Percentiles rank a stretch among this genome's conserved stretches.
Evolutionary conservation across 2,888 invertebrate genomes (phyloP).

Genomic region (Chelonus formosanus): DNA sequence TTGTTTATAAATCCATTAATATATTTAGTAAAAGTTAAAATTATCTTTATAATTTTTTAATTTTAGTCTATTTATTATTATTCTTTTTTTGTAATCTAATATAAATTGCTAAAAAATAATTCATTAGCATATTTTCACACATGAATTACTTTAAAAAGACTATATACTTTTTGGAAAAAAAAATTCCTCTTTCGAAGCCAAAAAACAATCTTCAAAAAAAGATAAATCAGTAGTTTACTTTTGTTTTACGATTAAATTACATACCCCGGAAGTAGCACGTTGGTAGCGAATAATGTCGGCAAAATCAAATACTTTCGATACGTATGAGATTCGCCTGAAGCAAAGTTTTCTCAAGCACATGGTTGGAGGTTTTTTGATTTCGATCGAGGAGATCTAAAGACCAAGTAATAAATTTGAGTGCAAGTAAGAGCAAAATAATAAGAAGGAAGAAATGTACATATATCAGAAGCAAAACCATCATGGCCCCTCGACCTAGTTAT

Average conservation of each 20-base stretch:
- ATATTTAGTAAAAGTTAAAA: no score
- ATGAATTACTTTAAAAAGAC: no score
- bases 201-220: no score
- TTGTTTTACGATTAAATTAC: not conserved
- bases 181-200: no score
- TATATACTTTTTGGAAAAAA: no score
- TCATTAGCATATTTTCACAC: no score
- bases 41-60: no score
- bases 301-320: not conserved
- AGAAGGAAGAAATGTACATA: conserved; percentile 14
- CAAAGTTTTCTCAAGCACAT: conserved; percentile 26
- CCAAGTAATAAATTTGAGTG: conserved; percentile 8
- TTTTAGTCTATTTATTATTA: no score
- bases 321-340: conserved; percentile 26
- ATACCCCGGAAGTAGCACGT: not conserved
- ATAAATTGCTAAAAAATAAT: no score
- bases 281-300: not conserved
- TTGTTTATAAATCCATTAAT: no score
- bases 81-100: no score
- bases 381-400: conserved; percentile 21
- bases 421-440: conserved; percentile 9
- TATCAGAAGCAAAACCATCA: conserved; percentile 25
- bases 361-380: conserved; percentile 26
- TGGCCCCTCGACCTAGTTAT: conserved; percentile 56
- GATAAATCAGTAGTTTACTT: no score